Evolutionary conservation across 2,888 invertebrate species (phyloP), one percentile per base, ranked within the genome.

Genomic region (Amphimallon solstitiale): DNA sequence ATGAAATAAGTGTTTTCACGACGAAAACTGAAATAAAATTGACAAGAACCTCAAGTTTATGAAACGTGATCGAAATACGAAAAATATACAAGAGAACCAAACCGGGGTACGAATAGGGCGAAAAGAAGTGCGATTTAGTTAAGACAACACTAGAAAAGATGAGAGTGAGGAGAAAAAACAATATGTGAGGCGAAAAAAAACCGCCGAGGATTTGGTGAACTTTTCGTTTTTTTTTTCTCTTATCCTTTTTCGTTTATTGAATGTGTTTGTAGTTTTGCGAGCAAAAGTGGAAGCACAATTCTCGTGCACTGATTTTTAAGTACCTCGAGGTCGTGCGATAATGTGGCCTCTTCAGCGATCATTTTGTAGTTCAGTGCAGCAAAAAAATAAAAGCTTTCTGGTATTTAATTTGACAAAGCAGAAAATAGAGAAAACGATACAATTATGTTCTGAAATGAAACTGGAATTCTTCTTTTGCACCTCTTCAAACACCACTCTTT

Each of bases 31-130:
- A 63, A 49, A 52, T 63, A 63, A 63, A 63, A 63, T 63, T 52
- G 63, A 43, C 63, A 52, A 63, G 59, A 40, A 56, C 49, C 65
- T 59, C 48, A 40, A 59, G 65, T 60, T 65, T 65, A 65, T 65
- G 65, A 60, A 65, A 65, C 65, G 65, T 65, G 65, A 59, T 48
- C 48, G 54, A 60, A 65, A 65, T 65, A 59, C 59, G 29, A 21
- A 48, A 64, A 34, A 40, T 12, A 40, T n/a, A 14, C 12, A 40
- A 10, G 19, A n/a, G 19, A n/a, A 38, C 17, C 19, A 12, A 14
- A 9, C 14, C 14, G 17, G 43, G 9, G 40, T 21, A 21, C 35
- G 40, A 56, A 15, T 21, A 15, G 29, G 21, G 40, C 23, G 56
- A 40, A 56, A 43, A 56, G 40, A 29, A 17, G 35, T 17, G 40